Percentiles rank a stretch among this genome's conserved stretches.
Conservation (phyloP, 2,113 vertebrate genomes). For the Crotalus viridis region DNA sequence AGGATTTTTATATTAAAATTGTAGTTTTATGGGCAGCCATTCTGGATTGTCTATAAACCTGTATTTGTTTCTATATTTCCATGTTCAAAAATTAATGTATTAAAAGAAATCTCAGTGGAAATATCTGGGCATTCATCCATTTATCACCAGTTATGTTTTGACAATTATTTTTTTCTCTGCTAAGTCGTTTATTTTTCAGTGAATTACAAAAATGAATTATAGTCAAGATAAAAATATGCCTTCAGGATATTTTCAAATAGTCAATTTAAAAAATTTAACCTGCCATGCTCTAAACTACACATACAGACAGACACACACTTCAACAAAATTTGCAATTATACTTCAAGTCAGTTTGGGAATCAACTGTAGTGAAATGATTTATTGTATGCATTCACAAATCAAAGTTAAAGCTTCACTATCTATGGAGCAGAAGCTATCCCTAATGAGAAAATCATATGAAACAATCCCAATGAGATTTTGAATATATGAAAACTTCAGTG, state of each 20-base stretch:
- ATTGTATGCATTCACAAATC: slow-evolving; percentile 15
- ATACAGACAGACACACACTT: slow-evolving; percentile 21
- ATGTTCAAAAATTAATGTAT: slow-evolving; percentile 63
- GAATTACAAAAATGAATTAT: slow-evolving; percentile 50
- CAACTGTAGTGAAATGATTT: slow-evolving; percentile 52
- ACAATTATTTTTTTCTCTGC: slow-evolving; percentile 53
- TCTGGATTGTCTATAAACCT: slow-evolving; percentile 50
- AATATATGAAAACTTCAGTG: slow-evolving; percentile 54
- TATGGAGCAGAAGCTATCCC: slow-evolving; percentile 47
- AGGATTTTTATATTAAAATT: slow-evolving; percentile 52
- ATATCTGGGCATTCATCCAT: slow-evolving; percentile 31
- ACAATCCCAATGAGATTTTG: slow-evolving; percentile 35
- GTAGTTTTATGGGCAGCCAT: slow-evolving; percentile 56
- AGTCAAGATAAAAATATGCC: slow-evolving; percentile 50
- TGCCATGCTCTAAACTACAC: slow-evolving; percentile 14
- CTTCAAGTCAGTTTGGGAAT: slow-evolving; percentile 48
- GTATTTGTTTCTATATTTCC: slow-evolving; percentile 34
- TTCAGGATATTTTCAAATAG: slow-evolving; percentile 52
- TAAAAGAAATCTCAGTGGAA: slow-evolving; percentile 48
- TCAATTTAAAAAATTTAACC: slow-evolving; percentile 56
- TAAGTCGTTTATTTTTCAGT: slow-evolving; percentile 57
- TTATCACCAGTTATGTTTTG: slow-evolving; percentile 54
- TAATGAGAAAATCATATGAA: slow-evolving; percentile 47
- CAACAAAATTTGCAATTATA: slow-evolving; percentile 34
- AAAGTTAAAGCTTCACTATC: slow-evolving; percentile 36